Evolutionary conservation across 2,113 vertebrate species (phyloP).

Genomic region (Neoarius graeffei): DNA sequence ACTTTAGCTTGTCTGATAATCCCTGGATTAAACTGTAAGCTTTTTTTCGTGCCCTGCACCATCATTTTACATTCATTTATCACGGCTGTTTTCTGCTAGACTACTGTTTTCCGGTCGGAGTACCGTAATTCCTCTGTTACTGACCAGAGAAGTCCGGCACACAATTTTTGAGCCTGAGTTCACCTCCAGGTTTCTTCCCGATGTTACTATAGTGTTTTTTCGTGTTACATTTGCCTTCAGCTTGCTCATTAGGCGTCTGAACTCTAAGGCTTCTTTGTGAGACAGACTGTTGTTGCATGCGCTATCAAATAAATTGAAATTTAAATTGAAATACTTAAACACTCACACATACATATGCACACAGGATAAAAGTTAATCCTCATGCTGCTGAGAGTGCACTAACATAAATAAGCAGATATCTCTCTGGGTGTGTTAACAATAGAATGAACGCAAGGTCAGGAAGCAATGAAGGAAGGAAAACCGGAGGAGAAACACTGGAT

Average conservation of each 20-base stretch:
- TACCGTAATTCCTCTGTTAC: neutral
- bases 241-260: neutral
- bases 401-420: slow-evolving; percentile 64
- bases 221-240: neutral
- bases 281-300: neutral
- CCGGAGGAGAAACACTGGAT: slow-evolving; percentile 19
- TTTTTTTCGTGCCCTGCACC: neutral
- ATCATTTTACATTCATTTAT: neutral
- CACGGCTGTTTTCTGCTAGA: too few species aligned
- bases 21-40: neutral
- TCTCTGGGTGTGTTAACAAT: slow-evolving; percentile 53
- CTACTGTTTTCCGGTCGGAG: neutral
- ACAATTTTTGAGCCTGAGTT: neutral
- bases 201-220: neutral
- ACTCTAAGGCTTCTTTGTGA: neutral
- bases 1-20: neutral
- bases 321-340: slow-evolving; percentile 25
- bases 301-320: neutral
- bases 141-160: neutral
- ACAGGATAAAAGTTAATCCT: slow-evolving; percentile 70
- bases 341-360: slow-evolving; percentile 32
- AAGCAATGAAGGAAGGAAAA: slow-evolving; percentile 46
- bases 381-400: slow-evolving; percentile 71
- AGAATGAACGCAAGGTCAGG: slow-evolving; percentile 24
- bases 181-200: neutral